Conservation (phyloP, 92 coral and sea anemone species). For the Anthopleura xanthogrammica region DNA sequence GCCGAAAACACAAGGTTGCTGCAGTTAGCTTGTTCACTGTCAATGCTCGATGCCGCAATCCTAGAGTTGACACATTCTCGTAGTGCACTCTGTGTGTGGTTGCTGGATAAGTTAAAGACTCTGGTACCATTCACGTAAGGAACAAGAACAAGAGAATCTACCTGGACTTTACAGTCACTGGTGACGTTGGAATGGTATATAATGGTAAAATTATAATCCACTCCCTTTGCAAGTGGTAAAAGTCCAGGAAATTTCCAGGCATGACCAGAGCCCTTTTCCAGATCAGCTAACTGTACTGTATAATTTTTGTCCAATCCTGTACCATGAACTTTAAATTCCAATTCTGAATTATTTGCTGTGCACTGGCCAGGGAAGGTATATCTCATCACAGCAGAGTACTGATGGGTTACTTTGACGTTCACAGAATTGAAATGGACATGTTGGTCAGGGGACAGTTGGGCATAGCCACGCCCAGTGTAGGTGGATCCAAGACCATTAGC, state of each 20-base stretch:
- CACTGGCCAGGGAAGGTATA: constrained; percentile 49
- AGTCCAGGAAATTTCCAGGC: constrained; percentile 33
- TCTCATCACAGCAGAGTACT: constrained; percentile 55
- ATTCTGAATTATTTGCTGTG: background rate
- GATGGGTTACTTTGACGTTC: constrained; percentile 33
- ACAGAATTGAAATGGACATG: constrained; percentile 32
- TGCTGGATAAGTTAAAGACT: constrained; percentile 41
- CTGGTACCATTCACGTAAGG: constrained; percentile 68
- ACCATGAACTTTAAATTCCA: background rate
- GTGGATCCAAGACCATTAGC: constrained; percentile 38
- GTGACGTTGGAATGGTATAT: constrained; percentile 17
- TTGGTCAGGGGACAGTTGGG: constrained; percentile 34
- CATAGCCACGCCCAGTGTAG: constrained; percentile 76
- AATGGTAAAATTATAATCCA: constrained; percentile 46
- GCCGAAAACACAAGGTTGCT: constrained; percentile 64
- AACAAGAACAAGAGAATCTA: constrained; percentile 76
- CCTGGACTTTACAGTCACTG: constrained; percentile 42
- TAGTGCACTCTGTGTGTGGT: constrained; percentile 35
- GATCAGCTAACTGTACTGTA: constrained; percentile 8
- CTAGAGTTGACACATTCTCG: constrained; percentile 46
- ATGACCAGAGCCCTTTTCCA: constrained; percentile 38
- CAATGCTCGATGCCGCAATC: constrained; percentile 23
- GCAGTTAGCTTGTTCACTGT: constrained; percentile 54
- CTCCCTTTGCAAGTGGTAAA: constrained; percentile 19
- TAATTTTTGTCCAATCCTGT: background rate